A percentile compares a stretch with the other conserved stretches of the same genome.
phyloP scores from a whole-genome alignment of 2,888 invertebrate genomes.

The Diploptera punctata region DNA sequence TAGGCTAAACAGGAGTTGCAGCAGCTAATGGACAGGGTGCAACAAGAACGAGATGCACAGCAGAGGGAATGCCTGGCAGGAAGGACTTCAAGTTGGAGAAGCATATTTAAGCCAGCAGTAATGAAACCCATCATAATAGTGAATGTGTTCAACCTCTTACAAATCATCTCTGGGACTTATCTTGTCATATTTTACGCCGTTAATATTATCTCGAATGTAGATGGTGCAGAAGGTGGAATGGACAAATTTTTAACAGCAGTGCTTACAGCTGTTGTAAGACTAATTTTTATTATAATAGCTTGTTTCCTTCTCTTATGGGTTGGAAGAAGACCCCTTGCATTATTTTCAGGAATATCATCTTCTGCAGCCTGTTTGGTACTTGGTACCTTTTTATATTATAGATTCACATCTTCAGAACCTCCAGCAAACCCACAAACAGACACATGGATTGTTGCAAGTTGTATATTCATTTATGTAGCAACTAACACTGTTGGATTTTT shows the following conservation, averaged over 20 bases:
- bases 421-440: constrained; percentile 43
- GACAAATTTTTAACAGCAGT: constrained; percentile 67
- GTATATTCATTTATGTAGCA: constrained; percentile 72
- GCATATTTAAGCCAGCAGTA: constrained; percentile 64
- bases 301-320: constrained; percentile 69
- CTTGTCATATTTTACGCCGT: constrained; percentile 81
- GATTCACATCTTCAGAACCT: constrained; percentile 40
- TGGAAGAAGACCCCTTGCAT: constrained; percentile 69
- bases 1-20: constrained; percentile 34
- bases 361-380: constrained; percentile 68
- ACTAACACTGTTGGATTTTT: constrained; percentile 77
- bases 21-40: constrained; percentile 9
- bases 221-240: constrained; percentile 13
- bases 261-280: constrained; percentile 70
- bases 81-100: background rate
- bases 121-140: constrained; percentile 76
- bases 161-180: constrained; percentile 77
- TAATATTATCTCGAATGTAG: constrained; percentile 62
- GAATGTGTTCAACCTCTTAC: constrained; percentile 74
- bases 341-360: constrained; percentile 72
- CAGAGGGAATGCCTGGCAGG: background rate
- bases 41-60: background rate
- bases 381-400: constrained; percentile 59
- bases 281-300: constrained; percentile 68
- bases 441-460: constrained; percentile 55